These are phyloP conservation scores for Haliclona indistincta DNA, from an alignment of 37 sponge, comb jelly and placozoan genomes.

Conservation along the genomic window DNA sequence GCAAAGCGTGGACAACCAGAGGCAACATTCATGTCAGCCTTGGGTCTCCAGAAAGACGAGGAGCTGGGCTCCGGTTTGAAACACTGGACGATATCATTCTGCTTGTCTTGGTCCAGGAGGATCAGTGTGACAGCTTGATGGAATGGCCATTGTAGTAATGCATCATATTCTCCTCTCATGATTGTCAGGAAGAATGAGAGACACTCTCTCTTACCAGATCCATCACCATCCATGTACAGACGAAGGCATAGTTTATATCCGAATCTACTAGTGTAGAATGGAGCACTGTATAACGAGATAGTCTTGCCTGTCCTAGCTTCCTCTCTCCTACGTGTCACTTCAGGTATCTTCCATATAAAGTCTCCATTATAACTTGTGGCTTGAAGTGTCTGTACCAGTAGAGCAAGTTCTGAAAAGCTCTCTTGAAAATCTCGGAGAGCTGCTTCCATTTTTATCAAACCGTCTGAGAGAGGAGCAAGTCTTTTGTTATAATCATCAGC, in stretches of 20 bases:
- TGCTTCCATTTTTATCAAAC: slow-evolving; percentile 35
- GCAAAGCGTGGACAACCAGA: slow-evolving; percentile 88
- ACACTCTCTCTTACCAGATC: slow-evolving; percentile 66
- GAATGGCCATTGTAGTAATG: slow-evolving; percentile 86
- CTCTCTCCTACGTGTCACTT: slow-evolving; percentile 54
- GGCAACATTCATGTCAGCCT: slow-evolving; percentile 80
- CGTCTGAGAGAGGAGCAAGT: slow-evolving; percentile 34
- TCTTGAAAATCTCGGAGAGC: slow-evolving; percentile 52
- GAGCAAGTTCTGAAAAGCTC: slow-evolving; percentile 47
- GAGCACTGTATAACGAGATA: slow-evolving; percentile 82
- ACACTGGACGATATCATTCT: slow-evolving; percentile 55
- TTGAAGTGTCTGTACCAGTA: slow-evolving; percentile 71
- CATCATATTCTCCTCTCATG: slow-evolving; percentile 88
- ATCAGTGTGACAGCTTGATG: slow-evolving; percentile 63
- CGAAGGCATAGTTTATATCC: slow-evolving; percentile 86
- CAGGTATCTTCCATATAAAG: slow-evolving; percentile 85
- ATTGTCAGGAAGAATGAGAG: slow-evolving; percentile 82
- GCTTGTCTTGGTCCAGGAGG: slow-evolving; percentile 63
- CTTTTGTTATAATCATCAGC: neutral
- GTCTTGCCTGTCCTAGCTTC: slow-evolving; percentile 74
- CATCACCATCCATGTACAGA: slow-evolving; percentile 88
- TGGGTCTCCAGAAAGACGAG: slow-evolving; percentile 67
- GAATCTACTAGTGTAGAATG: slow-evolving; percentile 79
- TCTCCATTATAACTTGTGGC: slow-evolving; percentile 70
- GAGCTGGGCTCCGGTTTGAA: slow-evolving; percentile 70